A percentile compares a stretch with the other conserved stretches of the same genome.
phyloP scores from a whole-genome alignment of 92 coral and sea anemone genomes.

The Galaxea fascicularis region DNA sequence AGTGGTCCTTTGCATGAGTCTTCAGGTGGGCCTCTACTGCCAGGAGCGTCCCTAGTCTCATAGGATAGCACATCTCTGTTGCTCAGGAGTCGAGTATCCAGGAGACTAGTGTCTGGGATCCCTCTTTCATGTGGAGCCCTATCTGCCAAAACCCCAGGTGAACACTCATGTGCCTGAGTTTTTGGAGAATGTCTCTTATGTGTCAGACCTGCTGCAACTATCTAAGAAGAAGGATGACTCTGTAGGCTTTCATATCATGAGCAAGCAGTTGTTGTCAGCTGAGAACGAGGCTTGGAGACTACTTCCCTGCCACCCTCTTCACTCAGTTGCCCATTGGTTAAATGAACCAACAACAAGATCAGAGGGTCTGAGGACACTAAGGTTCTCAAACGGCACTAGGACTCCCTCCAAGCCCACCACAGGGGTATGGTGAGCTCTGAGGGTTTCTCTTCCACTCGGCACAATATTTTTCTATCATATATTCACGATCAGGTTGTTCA shows the following conservation, averaged over 20 bases:
- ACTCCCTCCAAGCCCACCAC: too few relatives aligned
- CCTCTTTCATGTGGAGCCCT: conserved; percentile 9
- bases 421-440: conserved; percentile 6
- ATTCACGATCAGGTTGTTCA: conserved; percentile 31
- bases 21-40: background rate
- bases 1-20: background rate
- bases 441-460: background rate
- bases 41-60: background rate
- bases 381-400: background rate
- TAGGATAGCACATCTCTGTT: background rate
- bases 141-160: background rate
- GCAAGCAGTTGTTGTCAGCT: conserved; percentile 4
- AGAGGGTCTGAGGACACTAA: background rate
- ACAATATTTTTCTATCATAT: background rate
- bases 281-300: background rate
- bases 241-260: conserved; percentile 19
- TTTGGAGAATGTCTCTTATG: background rate
- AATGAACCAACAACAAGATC: background rate
- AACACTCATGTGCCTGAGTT: background rate
- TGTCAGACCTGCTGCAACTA: background rate
- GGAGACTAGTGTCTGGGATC: background rate
- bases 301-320: conserved; percentile 9
- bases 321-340: background rate
- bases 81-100: conserved; percentile 1
- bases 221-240: background rate